Evolutionary conservation across 2,888 invertebrate genomes (phyloP), one percentile per base, ranked within the genome.

Genomic region (Parnassius smintheus): DNA sequence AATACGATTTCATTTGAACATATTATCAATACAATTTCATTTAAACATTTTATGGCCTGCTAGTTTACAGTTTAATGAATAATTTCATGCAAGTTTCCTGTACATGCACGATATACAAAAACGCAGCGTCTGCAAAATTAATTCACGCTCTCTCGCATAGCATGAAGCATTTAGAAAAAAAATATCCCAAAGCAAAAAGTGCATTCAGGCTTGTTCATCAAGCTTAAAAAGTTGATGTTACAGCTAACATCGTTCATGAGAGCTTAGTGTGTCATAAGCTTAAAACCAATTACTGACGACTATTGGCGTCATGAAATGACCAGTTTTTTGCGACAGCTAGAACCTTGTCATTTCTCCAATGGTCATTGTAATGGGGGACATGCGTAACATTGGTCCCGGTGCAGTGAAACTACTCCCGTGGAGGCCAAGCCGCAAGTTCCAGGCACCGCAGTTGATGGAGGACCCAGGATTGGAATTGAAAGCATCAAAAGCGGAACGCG

Each of bases 361-460:
- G 83, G 81, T 81, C 78, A 74, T 77, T 76, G 68, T 65, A 69
- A 60, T 63, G n/a, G 18, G 13, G 41, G 69, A 78, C 73, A 76
- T 72, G 66, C 76, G 75, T 72, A 73, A 69, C 56, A 70, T 82
- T 79, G 82, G 85, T 86, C 85, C 82, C 78, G 87, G 84, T 86
- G 84, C 92, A 93, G 92, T 93, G 72, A 93, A 93, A 77, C 92
- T 95, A 90, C 93, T 94, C 70, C 94, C 95, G 70, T 92, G 93
- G 82, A 94, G 95, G 77, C 94, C 95, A 75, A 93, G 94, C 78
- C 93, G 95, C 81, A 94, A 93, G 83, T 95, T 95, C 87, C 93
- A 94, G 81, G 90, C 90, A 66, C 93, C 92, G 62, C 84, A 91
- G 74, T 82, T 83, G 60, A 86, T 94, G 82, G 94, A 94, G 69